Conservation (phyloP, 1,140 invertebrate genomes). For the Conus ventricosus region DNA sequence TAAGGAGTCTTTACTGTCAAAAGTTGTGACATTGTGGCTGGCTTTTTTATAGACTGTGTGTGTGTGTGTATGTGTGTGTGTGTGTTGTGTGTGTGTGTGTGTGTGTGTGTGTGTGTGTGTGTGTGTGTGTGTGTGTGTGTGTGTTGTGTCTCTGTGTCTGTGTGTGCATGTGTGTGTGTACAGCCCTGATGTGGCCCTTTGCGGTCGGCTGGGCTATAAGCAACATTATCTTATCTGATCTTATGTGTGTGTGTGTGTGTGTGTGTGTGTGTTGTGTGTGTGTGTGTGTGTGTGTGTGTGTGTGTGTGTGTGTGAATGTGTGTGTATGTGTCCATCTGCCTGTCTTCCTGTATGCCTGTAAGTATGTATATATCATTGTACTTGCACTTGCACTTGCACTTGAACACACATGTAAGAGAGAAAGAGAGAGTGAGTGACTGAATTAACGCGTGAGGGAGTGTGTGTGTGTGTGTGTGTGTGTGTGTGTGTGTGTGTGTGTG, state of each 20-base stretch:
- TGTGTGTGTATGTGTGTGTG: no score
- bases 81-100: no score
- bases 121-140: no score
- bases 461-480: neutral
- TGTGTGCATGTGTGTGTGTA: neutral
- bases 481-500: conserved; percentile 21
- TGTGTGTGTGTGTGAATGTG: conserved; percentile 5
- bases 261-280: neutral
- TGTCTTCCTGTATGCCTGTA: neutral
- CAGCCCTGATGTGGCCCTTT: no score
- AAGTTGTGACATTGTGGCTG: no score
- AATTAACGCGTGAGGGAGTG: conserved; percentile 4
- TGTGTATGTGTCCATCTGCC: neutral
- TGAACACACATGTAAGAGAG: neutral
- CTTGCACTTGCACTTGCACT: no score
- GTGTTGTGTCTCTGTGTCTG: neutral
- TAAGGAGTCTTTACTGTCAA: no score
- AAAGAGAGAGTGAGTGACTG: conserved; percentile 13
- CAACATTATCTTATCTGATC: no score
- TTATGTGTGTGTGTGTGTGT: conserved; percentile 2
- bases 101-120: no score
- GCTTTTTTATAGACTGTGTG: no score
- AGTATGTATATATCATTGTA: no score
- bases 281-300: conserved; percentile 7
- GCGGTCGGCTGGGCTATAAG: no score